Percentiles rank a stretch among this genome's conserved stretches.
Evolutionary conservation across 2,113 vertebrate genomes (phyloP).

Genomic region (Taxidea taxus): DNA sequence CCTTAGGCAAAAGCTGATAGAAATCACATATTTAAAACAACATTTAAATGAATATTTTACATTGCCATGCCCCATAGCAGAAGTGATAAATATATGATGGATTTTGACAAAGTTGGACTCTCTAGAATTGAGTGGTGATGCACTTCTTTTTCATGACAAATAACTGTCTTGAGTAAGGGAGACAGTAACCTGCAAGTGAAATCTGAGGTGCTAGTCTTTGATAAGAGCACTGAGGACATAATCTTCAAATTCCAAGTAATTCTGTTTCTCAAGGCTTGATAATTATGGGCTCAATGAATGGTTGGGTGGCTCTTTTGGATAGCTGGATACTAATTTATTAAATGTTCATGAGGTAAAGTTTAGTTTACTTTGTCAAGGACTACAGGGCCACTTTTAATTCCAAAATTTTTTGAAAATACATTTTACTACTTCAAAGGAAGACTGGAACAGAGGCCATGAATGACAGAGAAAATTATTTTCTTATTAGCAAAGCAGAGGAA

Average conservation of each 20-base stretch:
- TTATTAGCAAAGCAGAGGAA: neutral
- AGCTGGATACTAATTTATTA: neutral
- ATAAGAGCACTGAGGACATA: neutral
- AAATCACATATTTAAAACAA: constrained; percentile 47
- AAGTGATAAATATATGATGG: neutral
- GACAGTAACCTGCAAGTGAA: neutral
- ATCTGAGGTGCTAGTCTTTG: neutral
- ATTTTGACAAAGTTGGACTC: neutral
- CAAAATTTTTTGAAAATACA: neutral
- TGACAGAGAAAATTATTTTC: neutral
- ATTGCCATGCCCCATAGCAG: neutral
- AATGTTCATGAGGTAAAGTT: neutral
- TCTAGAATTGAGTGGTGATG: neutral
- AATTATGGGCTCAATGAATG: neutral
- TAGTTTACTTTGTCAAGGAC: neutral
- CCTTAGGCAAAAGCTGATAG: neutral
- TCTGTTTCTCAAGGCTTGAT: neutral
- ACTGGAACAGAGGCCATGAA: neutral
- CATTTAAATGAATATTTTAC: neutral
- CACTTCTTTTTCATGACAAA: neutral
- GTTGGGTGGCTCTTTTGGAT: neutral
- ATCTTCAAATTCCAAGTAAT: neutral
- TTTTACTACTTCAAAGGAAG: neutral
- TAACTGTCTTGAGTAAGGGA: neutral
- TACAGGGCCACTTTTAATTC: neutral